Conservation (phyloP, 2,113 vertebrate genomes). For the Physeter macrocephalus region DNA sequence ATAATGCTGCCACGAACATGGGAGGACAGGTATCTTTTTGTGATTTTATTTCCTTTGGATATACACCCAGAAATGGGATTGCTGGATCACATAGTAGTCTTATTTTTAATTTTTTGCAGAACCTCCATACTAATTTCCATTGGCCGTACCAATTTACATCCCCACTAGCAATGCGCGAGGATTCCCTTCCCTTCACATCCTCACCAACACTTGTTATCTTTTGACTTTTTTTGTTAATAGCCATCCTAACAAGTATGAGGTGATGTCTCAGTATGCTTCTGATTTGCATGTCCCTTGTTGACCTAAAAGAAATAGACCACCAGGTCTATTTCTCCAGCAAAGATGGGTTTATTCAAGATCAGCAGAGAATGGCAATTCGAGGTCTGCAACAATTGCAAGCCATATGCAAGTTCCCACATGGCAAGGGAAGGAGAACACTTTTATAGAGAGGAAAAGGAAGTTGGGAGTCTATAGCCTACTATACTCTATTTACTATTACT, state of each 20-base stretch:
- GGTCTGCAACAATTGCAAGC: too few species aligned
- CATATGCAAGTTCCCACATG: too few species aligned
- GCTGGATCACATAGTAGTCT: neutral
- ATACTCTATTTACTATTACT: too few species aligned
- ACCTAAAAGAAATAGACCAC: too few species aligned
- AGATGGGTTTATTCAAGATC: too few species aligned
- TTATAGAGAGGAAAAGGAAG: too few species aligned
- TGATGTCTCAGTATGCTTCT: neutral
- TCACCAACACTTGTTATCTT: neutral
- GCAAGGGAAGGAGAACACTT: too few species aligned
- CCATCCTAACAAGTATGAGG: neutral
- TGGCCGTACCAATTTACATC: neutral
- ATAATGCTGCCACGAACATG: neutral
- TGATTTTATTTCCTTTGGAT: neutral
- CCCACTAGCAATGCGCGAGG: neutral
- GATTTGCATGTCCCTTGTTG: neutral
- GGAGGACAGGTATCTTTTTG: neutral
- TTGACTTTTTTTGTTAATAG: neutral
- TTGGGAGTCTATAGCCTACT: too few species aligned
- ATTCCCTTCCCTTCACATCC: neutral
- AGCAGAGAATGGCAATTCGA: too few species aligned
- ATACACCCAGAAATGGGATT: neutral
- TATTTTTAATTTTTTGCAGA: too few species aligned
- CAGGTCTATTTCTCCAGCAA: too few species aligned
- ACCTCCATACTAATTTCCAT: neutral